phyloP scores from a whole-genome alignment of 2,797 vertebrate species.

The Erithacus rubecula region DNA sequence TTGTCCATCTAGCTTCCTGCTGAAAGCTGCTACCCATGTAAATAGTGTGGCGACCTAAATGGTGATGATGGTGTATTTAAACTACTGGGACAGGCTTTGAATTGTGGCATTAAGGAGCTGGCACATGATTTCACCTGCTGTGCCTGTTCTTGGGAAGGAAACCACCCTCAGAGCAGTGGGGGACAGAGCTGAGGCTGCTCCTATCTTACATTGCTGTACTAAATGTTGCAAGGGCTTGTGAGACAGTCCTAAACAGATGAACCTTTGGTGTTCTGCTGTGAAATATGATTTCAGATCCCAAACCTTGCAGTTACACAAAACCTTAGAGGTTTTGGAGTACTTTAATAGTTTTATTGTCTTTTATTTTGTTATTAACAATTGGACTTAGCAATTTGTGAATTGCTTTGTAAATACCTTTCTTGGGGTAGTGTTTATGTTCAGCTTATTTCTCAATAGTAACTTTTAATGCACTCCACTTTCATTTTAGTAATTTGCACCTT shows the following conservation, averaged over 20 bases:
- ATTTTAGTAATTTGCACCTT: background rate
- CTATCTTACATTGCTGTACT: fast-evolving
- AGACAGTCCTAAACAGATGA: background rate
- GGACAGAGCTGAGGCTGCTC: background rate
- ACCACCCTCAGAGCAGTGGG: too few relatives aligned
- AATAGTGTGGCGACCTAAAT: background rate
- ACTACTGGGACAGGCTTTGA: background rate
- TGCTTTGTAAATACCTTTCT: background rate
- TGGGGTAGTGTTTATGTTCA: background rate
- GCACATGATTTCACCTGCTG: fast-evolving
- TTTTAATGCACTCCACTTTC: background rate
- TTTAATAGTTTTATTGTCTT: background rate
- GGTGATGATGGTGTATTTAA: background rate
- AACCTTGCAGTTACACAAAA: background rate
- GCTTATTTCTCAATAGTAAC: background rate
- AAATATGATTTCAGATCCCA: background rate
- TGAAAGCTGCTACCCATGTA: background rate
- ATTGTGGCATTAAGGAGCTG: background rate
- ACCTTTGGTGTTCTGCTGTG: background rate
- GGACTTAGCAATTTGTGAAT: background rate
- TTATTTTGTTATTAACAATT: background rate
- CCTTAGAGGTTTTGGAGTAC: background rate
- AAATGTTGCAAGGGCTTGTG: background rate
- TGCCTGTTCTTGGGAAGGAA: background rate
- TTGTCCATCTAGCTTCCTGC: background rate